Base-by-base conservation (phyloP, 2,888 invertebrate species). In the Drosophila pseudotakahashii region DNA sequence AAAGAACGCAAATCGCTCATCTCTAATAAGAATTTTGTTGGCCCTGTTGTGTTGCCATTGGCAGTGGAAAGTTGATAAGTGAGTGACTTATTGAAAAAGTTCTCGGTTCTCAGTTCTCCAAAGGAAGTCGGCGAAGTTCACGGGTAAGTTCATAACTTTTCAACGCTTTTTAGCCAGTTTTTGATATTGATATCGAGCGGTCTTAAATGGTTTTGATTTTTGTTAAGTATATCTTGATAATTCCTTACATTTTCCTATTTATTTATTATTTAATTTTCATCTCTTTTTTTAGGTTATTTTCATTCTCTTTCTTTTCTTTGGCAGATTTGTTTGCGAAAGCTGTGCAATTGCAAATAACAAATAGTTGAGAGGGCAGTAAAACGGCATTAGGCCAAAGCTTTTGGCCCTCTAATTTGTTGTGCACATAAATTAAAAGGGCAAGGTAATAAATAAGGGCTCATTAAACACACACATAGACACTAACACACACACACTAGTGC, bases 381-480 rank as follows among this genome's bases (percentile, higher is more conserved):
- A n/a, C n/a, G n/a, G n/a, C n/a, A n/a, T n/a, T n/a, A 57, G 73
- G 57, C 51, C 52, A 63, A 42, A 42, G 23, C 51, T 47, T 41
- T 44, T 50, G 70, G 66, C 76, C 66, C 63, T 79, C 82, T 88
- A 87, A 88, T 82, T 82, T 85, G 82, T 85, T 75, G 88, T 66
- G 77, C 63, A 85, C 81, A 82, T 88, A 82, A 85, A 82, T 82
- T 82, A 85, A 82, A 79, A 75, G 72, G 73, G 67, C 76, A 69
- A 76, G 86, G 76, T 79, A 82, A 88, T 82, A 82, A 82, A 88
- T 82, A 88, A 85, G 71, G 82, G 77, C 86, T 82, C 88, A 82
- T 88, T 82, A 88, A 81, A 64, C 75, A 23, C 13, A 44, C 13
- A 42, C 30, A 48, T 19, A 47, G n/a, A n/a, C n/a, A n/a, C n/a